Percentiles rank a stretch among this genome's conserved stretches.
phyloP scores from a whole-genome alignment of 2,797 vertebrate genomes.

The Cercopithecus neglectus region DNA sequence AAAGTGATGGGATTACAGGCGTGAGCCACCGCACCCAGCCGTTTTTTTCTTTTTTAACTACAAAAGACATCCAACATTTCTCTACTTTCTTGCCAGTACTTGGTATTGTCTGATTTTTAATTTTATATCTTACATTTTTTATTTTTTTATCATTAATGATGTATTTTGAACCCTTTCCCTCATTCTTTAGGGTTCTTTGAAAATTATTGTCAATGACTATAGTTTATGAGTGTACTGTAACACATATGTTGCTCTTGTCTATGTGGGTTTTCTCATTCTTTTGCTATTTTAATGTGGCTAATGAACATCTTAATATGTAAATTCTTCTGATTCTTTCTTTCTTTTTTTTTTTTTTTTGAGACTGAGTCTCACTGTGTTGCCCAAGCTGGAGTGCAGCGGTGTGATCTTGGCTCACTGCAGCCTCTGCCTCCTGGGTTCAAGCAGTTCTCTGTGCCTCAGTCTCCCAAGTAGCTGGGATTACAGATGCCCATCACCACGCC shows the following conservation, averaged over 20 bases:
- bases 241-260: neutral
- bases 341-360: neutral
- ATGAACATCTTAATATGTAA: neutral
- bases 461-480: neutral
- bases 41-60: no score
- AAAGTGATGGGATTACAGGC: no score
- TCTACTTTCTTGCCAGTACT: neutral
- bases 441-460: neutral
- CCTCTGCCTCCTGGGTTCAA: neutral
- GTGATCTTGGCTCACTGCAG: neutral
- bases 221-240: neutral
- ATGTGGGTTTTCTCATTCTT: conserved; percentile 3
- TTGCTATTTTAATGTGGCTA: neutral
- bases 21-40: no score
- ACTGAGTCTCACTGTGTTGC: neutral
- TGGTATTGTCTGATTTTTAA: conserved; percentile 4
- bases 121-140: conserved; percentile 1
- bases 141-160: neutral
- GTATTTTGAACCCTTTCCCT: neutral
- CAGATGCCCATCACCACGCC: neutral
- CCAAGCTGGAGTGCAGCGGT: neutral
- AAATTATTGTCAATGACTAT: neutral
- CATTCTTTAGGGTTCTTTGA: conserved; percentile 13
- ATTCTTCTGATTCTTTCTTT: neutral
- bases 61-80: neutral